These are phyloP conservation scores for Nesogale talazaci DNA, from an alignment of 2,113 vertebrate species.

Conservation along the genomic window DNA sequence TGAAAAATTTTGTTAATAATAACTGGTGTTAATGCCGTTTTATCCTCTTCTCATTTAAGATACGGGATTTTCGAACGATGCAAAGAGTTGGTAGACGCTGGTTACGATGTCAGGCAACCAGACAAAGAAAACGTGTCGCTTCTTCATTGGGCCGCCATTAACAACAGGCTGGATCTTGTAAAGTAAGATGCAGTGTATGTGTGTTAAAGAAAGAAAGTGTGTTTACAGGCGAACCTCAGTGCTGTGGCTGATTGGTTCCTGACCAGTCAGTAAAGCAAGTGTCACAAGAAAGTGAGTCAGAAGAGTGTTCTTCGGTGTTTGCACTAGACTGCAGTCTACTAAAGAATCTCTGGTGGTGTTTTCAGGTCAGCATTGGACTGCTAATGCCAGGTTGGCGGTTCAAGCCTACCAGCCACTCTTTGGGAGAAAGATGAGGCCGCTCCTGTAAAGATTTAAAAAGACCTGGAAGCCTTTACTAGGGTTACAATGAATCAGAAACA, in stretches of 20 bases:
- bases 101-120: slow-evolving; percentile 94
- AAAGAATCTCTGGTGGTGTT: no score
- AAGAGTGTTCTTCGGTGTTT: background rate
- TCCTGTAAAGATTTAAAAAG: no score
- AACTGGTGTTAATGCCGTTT: background rate
- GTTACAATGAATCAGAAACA: no score
- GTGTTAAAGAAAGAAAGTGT: background rate
- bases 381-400: no score
- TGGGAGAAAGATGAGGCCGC: no score
- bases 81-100: slow-evolving; percentile 96
- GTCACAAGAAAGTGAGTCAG: background rate
- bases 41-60: slow-evolving; percentile 83
- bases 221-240: background rate
- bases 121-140: slow-evolving; percentile 98
- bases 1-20: no score
- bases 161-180: slow-evolving; percentile 95
- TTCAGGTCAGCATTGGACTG: no score
- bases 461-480: no score
- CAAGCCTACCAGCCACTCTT: no score
- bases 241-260: background rate
- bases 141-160: slow-evolving; percentile 99
- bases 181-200: slow-evolving; percentile 87
- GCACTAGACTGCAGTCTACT: background rate
- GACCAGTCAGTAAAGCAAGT: background rate
- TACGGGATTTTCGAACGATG: slow-evolving; percentile 95